phyloP scores from a whole-genome alignment of 2,113 vertebrate species.

The Halichoerus grypus region DNA sequence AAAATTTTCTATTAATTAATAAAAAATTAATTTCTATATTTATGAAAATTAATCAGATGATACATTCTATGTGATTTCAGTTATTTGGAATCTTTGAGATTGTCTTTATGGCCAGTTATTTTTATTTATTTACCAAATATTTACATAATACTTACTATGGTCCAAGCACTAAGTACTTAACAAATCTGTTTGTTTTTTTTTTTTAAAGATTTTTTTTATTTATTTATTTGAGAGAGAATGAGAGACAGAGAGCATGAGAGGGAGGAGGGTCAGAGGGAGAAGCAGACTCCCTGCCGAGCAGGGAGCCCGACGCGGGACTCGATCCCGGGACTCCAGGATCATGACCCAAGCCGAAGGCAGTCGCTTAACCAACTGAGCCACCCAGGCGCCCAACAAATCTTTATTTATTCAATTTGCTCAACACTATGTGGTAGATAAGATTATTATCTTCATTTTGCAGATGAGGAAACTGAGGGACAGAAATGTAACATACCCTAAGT shows the following conservation, averaged over 20 bases:
- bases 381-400: too few species aligned
- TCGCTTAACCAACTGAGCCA: too few species aligned
- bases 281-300: too few species aligned
- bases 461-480: neutral
- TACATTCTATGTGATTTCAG: neutral
- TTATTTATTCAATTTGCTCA: slow-evolving; percentile 5
- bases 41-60: neutral
- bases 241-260: too few species aligned
- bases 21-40: neutral
- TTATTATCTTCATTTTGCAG: slow-evolving; percentile 23
- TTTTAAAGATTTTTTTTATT: too few species aligned
- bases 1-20: neutral
- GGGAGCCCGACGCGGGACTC: too few species aligned
- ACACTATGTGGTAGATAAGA: neutral
- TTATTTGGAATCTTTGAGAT: neutral
- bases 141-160: neutral
- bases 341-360: too few species aligned
- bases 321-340: too few species aligned
- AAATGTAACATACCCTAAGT: neutral
- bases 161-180: neutral
- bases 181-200: too few species aligned
- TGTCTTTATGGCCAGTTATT: neutral
- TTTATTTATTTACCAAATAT: slow-evolving; percentile 6
- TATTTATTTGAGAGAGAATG: too few species aligned
- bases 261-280: too few species aligned